A percentile compares a stretch with the other conserved stretches of the same genome.
These are phyloP conservation scores for Fragum fragum DNA, from an alignment of 2,888 invertebrate species.

Conservation along the genomic window DNA sequence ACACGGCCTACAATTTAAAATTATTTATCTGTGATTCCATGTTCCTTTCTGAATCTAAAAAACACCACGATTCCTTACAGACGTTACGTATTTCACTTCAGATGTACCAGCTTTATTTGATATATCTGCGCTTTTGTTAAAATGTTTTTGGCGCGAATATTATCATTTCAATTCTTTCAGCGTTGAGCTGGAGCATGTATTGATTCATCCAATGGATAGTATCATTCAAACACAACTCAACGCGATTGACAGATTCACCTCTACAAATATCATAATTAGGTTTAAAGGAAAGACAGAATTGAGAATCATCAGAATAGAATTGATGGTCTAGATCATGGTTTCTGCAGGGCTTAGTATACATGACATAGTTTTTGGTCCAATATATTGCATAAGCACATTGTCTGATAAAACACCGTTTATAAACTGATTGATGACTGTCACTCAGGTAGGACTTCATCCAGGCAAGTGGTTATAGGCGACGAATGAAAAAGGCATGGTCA, in stretches of 20 bases:
- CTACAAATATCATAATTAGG: background rate
- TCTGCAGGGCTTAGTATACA: slow-evolving; percentile 32
- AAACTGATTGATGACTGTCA: slow-evolving; percentile 13
- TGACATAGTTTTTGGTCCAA: slow-evolving; percentile 20
- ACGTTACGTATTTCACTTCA: background rate
- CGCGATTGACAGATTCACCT: background rate
- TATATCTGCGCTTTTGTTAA: background rate
- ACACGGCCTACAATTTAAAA: slow-evolving; percentile 24
- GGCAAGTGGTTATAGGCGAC: background rate
- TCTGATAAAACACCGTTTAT: slow-evolving; percentile 42
- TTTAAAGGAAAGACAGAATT: background rate
- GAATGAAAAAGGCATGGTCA: slow-evolving; percentile 37
- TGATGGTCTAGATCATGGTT: background rate
- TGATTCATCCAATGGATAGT: no score
- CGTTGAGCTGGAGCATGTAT: background rate
- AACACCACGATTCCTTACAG: background rate
- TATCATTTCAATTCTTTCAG: background rate
- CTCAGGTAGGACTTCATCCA: no score
- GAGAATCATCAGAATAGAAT: background rate
- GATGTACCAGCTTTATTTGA: background rate
- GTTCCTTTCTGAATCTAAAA: background rate
- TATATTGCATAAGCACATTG: slow-evolving; percentile 38
- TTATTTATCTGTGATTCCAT: slow-evolving; percentile 1
- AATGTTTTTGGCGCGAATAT: background rate
- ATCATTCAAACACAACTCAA: background rate